phyloP scores from a whole-genome alignment of 1,140 invertebrate species.

The Branchinecta lynchi region DNA sequence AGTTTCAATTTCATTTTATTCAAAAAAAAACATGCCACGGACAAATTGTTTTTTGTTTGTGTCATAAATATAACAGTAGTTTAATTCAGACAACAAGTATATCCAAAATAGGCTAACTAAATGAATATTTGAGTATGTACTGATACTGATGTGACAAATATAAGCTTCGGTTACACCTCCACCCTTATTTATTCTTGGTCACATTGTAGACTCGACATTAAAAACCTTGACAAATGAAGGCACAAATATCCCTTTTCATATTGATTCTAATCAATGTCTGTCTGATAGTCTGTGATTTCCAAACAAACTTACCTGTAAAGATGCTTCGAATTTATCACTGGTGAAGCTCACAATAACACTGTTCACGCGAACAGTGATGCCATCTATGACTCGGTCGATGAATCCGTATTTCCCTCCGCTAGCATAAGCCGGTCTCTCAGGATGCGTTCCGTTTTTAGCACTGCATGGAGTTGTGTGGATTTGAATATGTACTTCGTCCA shows the following conservation, averaged over 20 bases:
- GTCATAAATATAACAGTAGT: no score
- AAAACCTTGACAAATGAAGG: background rate
- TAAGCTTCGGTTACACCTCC: no score
- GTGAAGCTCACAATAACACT: conserved; percentile 82
- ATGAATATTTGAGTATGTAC: no score
- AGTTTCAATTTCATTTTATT: no score
- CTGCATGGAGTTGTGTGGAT: conserved; percentile 62
- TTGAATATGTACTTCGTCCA: conserved; percentile 79
- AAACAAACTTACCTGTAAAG: conserved; percentile 56
- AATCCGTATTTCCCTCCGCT: conserved; percentile 64
- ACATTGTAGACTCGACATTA: no score
- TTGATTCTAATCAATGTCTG: background rate
- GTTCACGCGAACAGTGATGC: conserved; percentile 88
- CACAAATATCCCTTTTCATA: background rate
- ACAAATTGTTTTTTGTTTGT: no score
- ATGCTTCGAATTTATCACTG: conserved; percentile 83
- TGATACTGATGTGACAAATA: no score
- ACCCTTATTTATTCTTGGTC: no score
- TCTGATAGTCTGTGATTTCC: background rate
- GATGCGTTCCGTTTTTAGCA: conserved; percentile 33
- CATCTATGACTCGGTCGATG: conserved; percentile 90
- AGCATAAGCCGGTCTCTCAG: conserved; percentile 38
- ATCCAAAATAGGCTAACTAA: no score
- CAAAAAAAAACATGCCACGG: no score
- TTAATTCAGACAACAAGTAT: no score